A percentile compares a stretch with the other conserved stretches of the same genome.
These are phyloP conservation scores for Alauda arvensis DNA, from an alignment of 2,797 vertebrate species.

Conservation along the genomic window DNA sequence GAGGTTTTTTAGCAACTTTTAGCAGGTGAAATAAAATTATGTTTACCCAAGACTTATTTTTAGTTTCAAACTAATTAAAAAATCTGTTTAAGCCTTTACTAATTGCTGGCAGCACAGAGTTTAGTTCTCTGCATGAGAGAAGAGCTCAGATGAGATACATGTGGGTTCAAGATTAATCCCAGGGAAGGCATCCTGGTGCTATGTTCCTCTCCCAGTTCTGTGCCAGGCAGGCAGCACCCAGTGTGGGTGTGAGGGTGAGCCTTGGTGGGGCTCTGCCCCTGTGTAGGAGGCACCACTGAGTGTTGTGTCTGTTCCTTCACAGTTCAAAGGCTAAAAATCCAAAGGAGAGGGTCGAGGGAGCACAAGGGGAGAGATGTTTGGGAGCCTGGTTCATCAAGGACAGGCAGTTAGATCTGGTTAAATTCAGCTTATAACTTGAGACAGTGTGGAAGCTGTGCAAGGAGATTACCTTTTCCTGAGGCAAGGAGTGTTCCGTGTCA, in stretches of 20 bases:
- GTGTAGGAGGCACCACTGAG: neutral
- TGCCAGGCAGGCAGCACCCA: neutral
- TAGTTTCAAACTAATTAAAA: conserved; percentile 2
- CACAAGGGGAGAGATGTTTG: neutral
- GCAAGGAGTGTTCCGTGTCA: conserved; percentile 29
- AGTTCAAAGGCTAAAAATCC: neutral
- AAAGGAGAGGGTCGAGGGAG: neutral
- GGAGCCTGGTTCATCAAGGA: neutral
- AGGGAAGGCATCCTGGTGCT: neutral
- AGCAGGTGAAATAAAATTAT: conserved; percentile 5
- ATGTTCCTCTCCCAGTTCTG: neutral
- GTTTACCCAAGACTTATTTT: conserved; percentile 27
- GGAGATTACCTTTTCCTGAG: conserved; percentile 26
- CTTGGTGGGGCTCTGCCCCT: rapidly evolving
- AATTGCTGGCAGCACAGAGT: neutral
- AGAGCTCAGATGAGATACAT: neutral
- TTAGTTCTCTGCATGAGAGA: neutral
- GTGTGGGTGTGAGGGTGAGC: neutral
- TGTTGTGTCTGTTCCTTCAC: neutral
- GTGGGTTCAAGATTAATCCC: neutral
- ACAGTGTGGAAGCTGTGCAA: neutral
- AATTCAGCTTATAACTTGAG: conserved; percentile 3
- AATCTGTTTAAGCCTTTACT: neutral
- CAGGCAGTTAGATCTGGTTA: neutral
- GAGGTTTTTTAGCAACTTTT: neutral